Evolutionary conservation across 1,140 invertebrate species (phyloP), one percentile per base, ranked within the genome.

Genomic region (Vanessa tameamea): DNA sequence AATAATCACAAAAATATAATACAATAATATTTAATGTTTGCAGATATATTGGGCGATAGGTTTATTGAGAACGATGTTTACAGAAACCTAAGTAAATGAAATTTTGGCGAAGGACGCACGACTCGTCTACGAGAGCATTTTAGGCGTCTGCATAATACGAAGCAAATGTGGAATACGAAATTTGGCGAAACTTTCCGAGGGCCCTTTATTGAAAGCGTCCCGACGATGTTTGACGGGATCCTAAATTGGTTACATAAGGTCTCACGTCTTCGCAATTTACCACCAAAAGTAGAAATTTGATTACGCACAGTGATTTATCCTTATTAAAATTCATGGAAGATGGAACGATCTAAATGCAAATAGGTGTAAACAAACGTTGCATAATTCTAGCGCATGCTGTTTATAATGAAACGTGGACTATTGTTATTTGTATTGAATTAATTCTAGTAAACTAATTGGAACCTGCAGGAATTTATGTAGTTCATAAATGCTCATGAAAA

Each of bases 291-390:
- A 78, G 76, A 80, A 83, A 82, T 82, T 80, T 83, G 79, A 85
- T 82, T 72, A 79, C 78, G 65, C 59, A 71, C 64, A 73, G 82
- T 87, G 84, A 87, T 86, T 84, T 82, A 82, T 80, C 76, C 78
- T 79, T 85, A 84, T 87, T 86, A 85, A 77, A 84, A 87, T 86
- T 88, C 86, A 88, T 84, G 76, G 76, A 77, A 77, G 78, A 77
- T 72, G 79, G 76, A 82, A 84, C 82, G 84, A 87, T 88, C 77
- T 86, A 86, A 86, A 88, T 88, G 87, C 82, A 83, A 88, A 82
- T 81, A 82, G 79, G 57, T 81, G 85, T 83, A 85, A 86, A 88
- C 85, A 87, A 84, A 88, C 73, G 75, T 73, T 53, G 75, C 77
- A 79, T 84, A 80, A 75, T 75, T 70, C 67, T 69, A 66, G 68